Evolutionary conservation across 2,888 invertebrate species (phyloP).

Genomic region (Torymus auratus): DNA sequence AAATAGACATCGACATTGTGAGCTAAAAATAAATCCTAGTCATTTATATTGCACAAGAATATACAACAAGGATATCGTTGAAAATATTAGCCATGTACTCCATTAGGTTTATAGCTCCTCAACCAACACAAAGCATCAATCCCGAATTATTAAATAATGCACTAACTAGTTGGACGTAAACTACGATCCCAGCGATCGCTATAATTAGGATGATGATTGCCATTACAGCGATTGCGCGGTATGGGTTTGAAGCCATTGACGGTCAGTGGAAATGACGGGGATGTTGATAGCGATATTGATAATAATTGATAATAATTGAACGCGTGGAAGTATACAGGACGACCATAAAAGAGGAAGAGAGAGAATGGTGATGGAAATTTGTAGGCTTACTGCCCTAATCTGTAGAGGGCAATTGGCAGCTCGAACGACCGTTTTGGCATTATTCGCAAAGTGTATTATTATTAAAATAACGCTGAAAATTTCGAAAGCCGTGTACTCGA

Average conservation of each 20-base stretch:
- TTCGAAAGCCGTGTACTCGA: too few relatives aligned
- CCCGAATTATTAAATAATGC: not conserved
- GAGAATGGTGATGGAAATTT: not conserved
- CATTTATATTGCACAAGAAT: too few relatives aligned
- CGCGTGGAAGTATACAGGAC: slow-evolving; percentile 34
- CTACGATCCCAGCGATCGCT: slow-evolving; percentile 16
- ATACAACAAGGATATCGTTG: too few relatives aligned
- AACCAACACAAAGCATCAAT: too few relatives aligned
- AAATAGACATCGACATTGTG: too few relatives aligned
- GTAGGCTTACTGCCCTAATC: slow-evolving; percentile 1
- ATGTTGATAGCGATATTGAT: slow-evolving; percentile 33
- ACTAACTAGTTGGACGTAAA: slow-evolving; percentile 1
- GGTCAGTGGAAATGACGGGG: slow-evolving; percentile 13
- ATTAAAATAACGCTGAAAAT: too few relatives aligned
- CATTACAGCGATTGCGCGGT: slow-evolving; percentile 16
- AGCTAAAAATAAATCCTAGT: too few relatives aligned
- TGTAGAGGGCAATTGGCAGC: slow-evolving; percentile 6
- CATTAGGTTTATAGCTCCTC: too few relatives aligned
- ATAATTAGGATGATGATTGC: slow-evolving; percentile 41
- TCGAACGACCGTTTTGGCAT: not conserved
- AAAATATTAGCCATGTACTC: too few relatives aligned
- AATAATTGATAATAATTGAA: slow-evolving; percentile 3
- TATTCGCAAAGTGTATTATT: too few relatives aligned
- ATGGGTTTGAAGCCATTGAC: slow-evolving; percentile 18
- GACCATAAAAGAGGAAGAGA: not conserved